Evolutionary conservation across 2,113 vertebrate genomes (phyloP).

Genomic region (Otocyon megalotis): DNA sequence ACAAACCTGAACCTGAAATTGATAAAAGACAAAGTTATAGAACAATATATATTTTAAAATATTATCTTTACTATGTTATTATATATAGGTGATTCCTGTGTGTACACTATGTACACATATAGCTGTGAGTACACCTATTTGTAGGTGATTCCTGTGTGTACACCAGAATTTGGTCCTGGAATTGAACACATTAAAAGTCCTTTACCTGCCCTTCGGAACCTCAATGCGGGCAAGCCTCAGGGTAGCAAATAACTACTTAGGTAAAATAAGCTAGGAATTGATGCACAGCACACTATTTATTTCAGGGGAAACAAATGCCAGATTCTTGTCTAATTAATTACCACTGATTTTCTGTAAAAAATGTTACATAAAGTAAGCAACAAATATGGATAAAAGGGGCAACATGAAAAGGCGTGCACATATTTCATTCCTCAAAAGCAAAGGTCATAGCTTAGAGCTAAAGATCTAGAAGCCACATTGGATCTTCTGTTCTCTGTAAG

Average conservation of each 20-base stretch:
- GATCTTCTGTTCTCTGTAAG: background rate
- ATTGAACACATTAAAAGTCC: background rate
- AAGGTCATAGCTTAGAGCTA: background rate
- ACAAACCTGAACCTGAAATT: background rate
- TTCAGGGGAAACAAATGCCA: background rate
- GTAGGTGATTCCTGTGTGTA: background rate
- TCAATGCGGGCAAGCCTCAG: background rate
- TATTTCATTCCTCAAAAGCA: background rate
- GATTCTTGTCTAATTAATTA: background rate
- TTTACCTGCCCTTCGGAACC: background rate
- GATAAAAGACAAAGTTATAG: background rate
- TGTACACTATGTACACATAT: no score
- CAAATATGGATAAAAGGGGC: background rate
- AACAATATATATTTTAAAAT: background rate
- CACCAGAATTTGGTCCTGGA: background rate
- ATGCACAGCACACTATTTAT: background rate
- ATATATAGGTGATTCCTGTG: no score
- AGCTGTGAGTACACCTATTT: background rate
- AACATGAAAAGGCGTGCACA: background rate
- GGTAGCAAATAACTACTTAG: background rate
- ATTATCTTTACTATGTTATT: background rate
- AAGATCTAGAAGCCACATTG: background rate
- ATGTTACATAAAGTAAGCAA: background rate
- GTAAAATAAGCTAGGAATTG: background rate
- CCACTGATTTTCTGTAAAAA: background rate